Base-by-base conservation (phyloP, 2,888 invertebrate genomes). In the Cheilosia vernalis region DNA sequence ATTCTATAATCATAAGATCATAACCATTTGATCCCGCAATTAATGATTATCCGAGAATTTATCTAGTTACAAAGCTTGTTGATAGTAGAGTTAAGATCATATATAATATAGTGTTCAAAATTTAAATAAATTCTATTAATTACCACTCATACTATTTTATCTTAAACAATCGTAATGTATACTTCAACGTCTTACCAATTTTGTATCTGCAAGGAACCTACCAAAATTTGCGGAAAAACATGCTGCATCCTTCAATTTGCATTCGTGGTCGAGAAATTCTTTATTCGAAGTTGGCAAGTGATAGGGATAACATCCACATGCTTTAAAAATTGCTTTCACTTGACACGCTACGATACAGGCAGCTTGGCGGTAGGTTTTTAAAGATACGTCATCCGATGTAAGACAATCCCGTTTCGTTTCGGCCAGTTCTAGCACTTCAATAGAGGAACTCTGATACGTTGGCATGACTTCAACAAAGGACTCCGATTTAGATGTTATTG, bases 381-480 rank as follows among this genome's bases (percentile, higher is more conserved):
- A 78, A 15, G 89, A 88, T 7, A 91, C 87, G 84, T 92, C 92
- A 27, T 89, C 81, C 0, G 92, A 89, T 30, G 88, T 91, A 13
- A 92, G 88, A 77, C 92, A 92, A 77, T 92, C 91, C 2, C 92
- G 87, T 44, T 92, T 92, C 5, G 87, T 83, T 58, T 90, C 87
- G 0, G 90, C 89, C 55, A 92, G 82, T 66, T 91, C 90, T n/a
- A 92, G 69, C 2, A 92, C 92, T 60, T 91, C 91, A 0, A 87
- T 82, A 1, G 91, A 90, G 0, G 91, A 91, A 37, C 89, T 90
- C 56, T 90, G 90, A 15, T 91, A 90, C 0, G 91, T 91, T 17
- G 92, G 92, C 17, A 90, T 89, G 6, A 92, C 89, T 67, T 91
- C 91, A 0, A 92, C 90, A 86, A 92, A 92, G 72, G 91, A 92